Evolutionary conservation across 2,113 vertebrate species (phyloP).

Genomic region (Coturnix japonica): DNA sequence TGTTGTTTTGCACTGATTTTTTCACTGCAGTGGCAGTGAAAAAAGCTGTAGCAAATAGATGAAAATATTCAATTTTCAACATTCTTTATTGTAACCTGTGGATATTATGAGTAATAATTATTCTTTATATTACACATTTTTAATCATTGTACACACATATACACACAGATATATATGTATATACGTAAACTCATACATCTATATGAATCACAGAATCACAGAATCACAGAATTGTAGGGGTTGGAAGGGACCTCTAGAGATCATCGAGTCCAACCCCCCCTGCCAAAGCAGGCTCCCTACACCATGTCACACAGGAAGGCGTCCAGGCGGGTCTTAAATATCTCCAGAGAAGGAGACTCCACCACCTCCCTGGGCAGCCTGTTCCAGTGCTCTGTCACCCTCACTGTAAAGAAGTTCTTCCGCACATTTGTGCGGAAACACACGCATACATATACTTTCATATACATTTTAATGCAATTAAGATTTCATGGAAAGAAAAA

Average conservation of each 20-base stretch:
- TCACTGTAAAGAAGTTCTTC: no score
- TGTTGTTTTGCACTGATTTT: background rate
- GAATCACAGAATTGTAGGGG: no score
- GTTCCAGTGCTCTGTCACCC: no score
- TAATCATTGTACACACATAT: background rate
- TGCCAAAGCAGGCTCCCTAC: no score
- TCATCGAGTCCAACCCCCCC: no score
- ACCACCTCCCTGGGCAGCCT: no score
- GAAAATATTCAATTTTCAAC: background rate
- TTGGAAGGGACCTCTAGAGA: no score
- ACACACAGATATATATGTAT: background rate
- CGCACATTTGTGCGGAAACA: no score
- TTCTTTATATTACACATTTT: background rate
- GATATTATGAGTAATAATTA: background rate
- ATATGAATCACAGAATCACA: no score
- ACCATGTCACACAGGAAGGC: no score
- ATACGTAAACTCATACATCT: background rate
- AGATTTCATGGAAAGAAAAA: background rate
- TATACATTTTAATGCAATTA: background rate
- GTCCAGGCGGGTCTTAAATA: no score
- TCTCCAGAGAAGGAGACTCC: no score
- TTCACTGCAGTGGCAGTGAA: background rate
- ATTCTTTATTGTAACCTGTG: background rate
- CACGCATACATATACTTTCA: accelerated
- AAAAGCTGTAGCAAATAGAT: background rate